Evolutionary conservation across 2,888 invertebrate genomes (phyloP).

Genomic region (Ommatoiulus sabulosus): DNA sequence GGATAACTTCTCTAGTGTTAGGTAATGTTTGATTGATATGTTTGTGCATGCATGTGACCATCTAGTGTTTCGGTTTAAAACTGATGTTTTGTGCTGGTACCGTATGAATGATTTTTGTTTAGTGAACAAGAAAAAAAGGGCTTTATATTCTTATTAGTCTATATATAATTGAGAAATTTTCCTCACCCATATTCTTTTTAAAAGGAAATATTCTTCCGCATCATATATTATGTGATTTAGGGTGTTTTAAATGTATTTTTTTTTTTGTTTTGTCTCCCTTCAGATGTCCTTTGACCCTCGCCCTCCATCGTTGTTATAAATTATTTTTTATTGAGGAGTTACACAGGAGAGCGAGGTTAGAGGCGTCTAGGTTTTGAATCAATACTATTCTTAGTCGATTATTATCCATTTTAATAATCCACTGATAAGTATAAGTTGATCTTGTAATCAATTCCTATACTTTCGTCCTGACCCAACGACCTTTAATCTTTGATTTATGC

Average conservation of each 20-base stretch:
- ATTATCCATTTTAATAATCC: slow-evolving; percentile 11
- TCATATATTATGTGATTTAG: slow-evolving; percentile 11
- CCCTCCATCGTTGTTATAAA: slow-evolving; percentile 41
- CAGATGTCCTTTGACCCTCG: neutral
- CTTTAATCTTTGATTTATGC: slow-evolving; percentile 17
- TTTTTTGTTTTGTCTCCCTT: neutral
- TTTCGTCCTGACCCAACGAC: neutral
- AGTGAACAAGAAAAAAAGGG: neutral
- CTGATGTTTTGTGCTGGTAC: neutral
- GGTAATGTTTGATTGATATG: neutral
- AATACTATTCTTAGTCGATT: neutral
- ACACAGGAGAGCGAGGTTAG: slow-evolving; percentile 26
- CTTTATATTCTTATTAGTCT: slow-evolving; percentile 42
- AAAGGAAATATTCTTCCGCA: neutral
- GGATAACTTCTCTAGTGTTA: neutral
- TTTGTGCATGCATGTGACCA: slow-evolving; percentile 22
- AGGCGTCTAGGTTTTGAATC: neutral
- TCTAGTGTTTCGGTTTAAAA: slow-evolving; percentile 4
- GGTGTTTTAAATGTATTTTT: slow-evolving; percentile 29
- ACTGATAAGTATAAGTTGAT: neutral
- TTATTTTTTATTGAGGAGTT: slow-evolving; percentile 48
- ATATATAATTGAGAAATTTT: slow-evolving; percentile 23
- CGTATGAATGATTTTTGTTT: slow-evolving; percentile 3
- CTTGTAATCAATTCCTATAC: neutral
- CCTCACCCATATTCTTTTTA: neutral